Base-by-base conservation (phyloP, 2,888 invertebrate species). In the Tiphia femorata region DNA sequence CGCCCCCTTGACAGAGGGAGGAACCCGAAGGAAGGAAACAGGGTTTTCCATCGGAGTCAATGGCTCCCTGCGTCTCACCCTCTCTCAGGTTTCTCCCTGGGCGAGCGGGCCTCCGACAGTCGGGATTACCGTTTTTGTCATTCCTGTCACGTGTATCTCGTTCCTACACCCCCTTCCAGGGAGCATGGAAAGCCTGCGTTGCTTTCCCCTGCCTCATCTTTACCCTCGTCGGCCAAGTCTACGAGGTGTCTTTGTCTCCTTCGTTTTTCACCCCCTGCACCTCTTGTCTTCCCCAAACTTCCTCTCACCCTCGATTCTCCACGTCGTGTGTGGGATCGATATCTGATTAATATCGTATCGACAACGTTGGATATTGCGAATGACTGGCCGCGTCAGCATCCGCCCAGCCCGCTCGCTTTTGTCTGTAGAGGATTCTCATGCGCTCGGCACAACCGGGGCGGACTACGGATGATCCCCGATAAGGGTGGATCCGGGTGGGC, bases 121-220 rank as follows among this genome's bases (percentile, higher is more conserved):
- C 61, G 62, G 75, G 77, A 78, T 78, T 77, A 77, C 67, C 70
- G 71, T 71, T 73, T 74, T 78, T 73, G 73, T 76, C 73, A 78
- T 78, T 77, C 78, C 69, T 72, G 78, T 80, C 79, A 79, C 78
- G 75, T 71, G 73, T 75, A 72, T 75, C 74, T 70, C 23, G 42
- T 20, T 20, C 38, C 49, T 37, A 5, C 50, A 25, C 56, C 60
- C 23, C 48, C 43, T 60, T 49, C 40, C 19, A 6, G 10, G 10
- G 2, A 2, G 10, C 29, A 29, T 29, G n/a, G n/a, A n/a, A n/a
- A n/a, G n/a, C n/a, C n/a, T n/a, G n/a, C 29, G 29, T 2, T 12
- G 12, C 29, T 27, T 14, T 16, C 33, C 7, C 41, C 16, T 46
- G 41, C 23, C 27, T 43, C 40, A 8, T 40, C 42, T 44, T 44